These are phyloP conservation scores for Pollicipes pollicipes DNA, from an alignment of 1,140 invertebrate species.

Conservation along the genomic window DNA sequence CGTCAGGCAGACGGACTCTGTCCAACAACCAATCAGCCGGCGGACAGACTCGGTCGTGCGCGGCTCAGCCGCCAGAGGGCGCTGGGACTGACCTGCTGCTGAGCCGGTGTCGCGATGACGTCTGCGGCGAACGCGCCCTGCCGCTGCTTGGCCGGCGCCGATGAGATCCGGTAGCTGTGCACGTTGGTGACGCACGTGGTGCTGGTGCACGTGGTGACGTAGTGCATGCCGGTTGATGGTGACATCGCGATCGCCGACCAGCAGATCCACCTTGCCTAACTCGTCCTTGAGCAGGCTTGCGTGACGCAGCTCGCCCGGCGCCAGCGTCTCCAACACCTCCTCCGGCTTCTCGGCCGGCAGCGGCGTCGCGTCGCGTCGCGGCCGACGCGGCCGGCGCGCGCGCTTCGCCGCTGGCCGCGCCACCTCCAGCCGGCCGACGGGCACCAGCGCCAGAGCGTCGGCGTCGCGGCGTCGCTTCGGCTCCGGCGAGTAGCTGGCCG, in stretches of 20 bases:
- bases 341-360: not conserved
- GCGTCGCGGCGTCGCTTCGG: conserved; percentile 16
- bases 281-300: not conserved
- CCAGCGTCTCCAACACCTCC: not conserved
- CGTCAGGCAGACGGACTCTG: no score
- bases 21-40: no score
- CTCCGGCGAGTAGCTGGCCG: conserved; percentile 65
- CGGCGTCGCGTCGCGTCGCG: not conserved
- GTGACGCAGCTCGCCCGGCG: no score
- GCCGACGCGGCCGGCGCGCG: no score
- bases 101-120: not conserved
- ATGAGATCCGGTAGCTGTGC: conserved; percentile 1
- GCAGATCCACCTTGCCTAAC: not conserved
- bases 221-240: conserved; percentile 1
- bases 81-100: not conserved
- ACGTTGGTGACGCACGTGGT: conserved; percentile 4
- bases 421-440: not conserved
- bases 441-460: not conserved
- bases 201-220: not conserved
- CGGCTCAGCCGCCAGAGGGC: no score
- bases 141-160: not conserved
- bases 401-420: not conserved
- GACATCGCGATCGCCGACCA: not conserved
- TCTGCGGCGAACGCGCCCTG: not conserved
- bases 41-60: no score